phyloP scores from a whole-genome alignment of 2,113 vertebrate species.

The Amazona vittata region DNA sequence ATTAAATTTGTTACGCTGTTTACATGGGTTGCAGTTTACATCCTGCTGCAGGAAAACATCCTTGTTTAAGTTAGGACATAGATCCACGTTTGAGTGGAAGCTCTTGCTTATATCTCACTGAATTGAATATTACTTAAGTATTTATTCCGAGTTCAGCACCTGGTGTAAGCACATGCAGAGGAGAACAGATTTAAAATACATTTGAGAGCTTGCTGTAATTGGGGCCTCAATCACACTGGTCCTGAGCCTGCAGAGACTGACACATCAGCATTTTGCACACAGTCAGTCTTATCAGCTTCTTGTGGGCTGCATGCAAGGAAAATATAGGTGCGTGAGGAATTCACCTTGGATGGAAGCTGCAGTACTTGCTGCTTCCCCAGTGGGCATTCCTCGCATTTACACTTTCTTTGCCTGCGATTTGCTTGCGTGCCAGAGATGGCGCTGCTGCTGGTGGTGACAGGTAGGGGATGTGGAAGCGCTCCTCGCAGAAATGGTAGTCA shows the following conservation, averaged over 20 bases:
- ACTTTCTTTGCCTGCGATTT: background rate
- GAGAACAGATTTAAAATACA: background rate
- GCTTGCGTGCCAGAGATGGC: background rate
- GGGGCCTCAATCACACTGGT: background rate
- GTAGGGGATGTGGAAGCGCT: background rate
- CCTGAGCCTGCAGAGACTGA: background rate
- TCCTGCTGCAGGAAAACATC: background rate
- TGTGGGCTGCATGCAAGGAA: background rate
- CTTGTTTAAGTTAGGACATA: background rate
- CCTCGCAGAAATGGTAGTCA: accelerated
- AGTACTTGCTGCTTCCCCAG: background rate
- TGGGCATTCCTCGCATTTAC: background rate
- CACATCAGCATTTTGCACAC: background rate
- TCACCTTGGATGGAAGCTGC: background rate
- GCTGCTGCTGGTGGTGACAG: background rate
- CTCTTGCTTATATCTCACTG: background rate
- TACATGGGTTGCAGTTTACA: background rate
- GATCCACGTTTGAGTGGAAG: background rate
- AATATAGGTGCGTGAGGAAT: background rate
- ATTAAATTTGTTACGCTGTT: background rate
- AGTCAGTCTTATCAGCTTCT: background rate
- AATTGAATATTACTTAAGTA: background rate
- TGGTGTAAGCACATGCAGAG: background rate
- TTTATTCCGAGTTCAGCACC: background rate
- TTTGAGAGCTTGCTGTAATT: background rate